Conservation (phyloP, 2,797 vertebrate species). For the Hydrolagus colliei region DNA sequence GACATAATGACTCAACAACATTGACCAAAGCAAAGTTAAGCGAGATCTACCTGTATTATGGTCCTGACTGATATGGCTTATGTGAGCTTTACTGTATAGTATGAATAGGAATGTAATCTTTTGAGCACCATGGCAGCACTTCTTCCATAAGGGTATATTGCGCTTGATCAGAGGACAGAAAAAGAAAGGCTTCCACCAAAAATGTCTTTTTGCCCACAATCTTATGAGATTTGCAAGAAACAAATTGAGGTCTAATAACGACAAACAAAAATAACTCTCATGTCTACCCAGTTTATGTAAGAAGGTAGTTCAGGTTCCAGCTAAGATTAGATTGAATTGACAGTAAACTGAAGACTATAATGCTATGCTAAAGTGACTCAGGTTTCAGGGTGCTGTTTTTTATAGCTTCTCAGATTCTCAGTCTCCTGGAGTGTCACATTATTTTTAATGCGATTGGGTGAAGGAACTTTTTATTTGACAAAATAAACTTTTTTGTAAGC, state of each 20-base stretch:
- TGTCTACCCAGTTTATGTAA: neutral
- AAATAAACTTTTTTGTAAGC: neutral
- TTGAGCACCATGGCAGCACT: neutral
- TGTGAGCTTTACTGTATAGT: too few relatives aligned
- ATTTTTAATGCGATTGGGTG: neutral
- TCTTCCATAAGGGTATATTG: neutral
- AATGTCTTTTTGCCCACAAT: neutral
- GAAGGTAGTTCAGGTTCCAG: neutral
- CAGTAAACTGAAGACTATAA: neutral
- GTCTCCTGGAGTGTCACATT: neutral
- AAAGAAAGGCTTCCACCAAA: neutral
- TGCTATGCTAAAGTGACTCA: neutral
- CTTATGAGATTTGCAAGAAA: neutral
- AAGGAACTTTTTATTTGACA: slow-evolving; percentile 5
- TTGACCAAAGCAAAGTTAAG: too few relatives aligned
- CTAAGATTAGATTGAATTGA: neutral
- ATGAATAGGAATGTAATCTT: neutral
- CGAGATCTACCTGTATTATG: too few relatives aligned
- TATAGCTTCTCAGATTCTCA: neutral
- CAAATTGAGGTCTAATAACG: neutral
- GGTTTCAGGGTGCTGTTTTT: too few relatives aligned
- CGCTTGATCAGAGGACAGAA: neutral
- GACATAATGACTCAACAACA: too few relatives aligned
- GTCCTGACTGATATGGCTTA: too few relatives aligned
- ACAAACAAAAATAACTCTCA: neutral